Evolutionary conservation across 2,113 vertebrate species (phyloP), one percentile per base, ranked within the genome.

Genomic region (Apteryx owenii): DNA sequence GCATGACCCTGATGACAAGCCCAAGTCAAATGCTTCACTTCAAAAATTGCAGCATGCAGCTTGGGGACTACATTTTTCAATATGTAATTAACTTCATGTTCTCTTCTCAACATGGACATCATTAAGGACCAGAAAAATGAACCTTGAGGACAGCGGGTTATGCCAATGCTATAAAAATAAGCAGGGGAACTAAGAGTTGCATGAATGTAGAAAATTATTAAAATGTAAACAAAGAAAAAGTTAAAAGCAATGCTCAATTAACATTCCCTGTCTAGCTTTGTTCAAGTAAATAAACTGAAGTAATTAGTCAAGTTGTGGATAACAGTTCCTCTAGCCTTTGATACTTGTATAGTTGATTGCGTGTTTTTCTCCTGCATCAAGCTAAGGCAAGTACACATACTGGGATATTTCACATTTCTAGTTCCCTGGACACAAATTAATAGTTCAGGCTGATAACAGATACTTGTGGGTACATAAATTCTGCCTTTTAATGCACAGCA

Each of bases 311-410:
- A 42, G 18, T 65, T 85, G 23, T 44, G 62, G 66, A 66, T 80
- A 92, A 89, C 9, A 56, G 48, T 48, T 95, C 25, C 64, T 42
- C 23, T 54, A 61, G 40, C 48, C 69, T 90, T 90, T 88, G 46
- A 38, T 80, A 93, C 96, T 89, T 96, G 89, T 80, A 95, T 42
- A 82, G 33, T 31, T 95, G 89, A 94, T 84, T 93, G 80, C 17
- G 53, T 36, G 22, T 85, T 95, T 93, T 42, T 73, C 58, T 77
- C 85, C 75, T 66, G 79, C 38, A 93, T 71, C 60, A 92, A 75
- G 10, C n/a, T 62, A 94, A 92, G 53, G 60, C 64, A 91, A 92
- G 69, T 44, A 68, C 9, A 76, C 20, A 81, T 2, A 3, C 53
- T 58, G 46, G 33, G 48, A 11, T 36, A 65, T 65, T 72, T 85